Evolutionary conservation across 2,797 vertebrate genomes (phyloP), one percentile per base, ranked within the genome.

Genomic region (Myiothlypis coronata): DNA sequence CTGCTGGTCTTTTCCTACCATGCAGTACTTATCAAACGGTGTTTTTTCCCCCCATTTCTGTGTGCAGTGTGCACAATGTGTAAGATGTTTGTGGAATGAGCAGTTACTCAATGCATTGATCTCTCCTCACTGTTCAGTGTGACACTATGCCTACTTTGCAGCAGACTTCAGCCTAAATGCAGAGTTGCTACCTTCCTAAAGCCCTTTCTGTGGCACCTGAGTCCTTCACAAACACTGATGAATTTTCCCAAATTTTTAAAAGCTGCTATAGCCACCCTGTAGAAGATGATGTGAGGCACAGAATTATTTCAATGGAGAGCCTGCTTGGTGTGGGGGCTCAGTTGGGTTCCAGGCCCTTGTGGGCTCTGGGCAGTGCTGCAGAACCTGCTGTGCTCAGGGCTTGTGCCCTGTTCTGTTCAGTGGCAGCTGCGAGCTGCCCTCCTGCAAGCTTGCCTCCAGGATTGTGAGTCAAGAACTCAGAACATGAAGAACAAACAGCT

Each of bases 321-420:
- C 28, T 89, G 56, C 47, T 53, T 12, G 8, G 28, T 72, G 28
- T 44, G 15, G 12, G 28, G 28, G 11, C 50, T 93, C 77, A 55
- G 2, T 4, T 50, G 39, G 28, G 43, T 64, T 28, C 18, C 1
- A 4, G 44, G 30, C 32, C 37, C 64, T 12, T 35, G 20, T 0
- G 1, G 41, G 17, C 65, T 24, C 39, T 49, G 50, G 28, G 5
- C 30, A 30, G 43, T 34, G 3, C 44, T 28, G 32, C 10, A 12
- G 63, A n/a, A 44, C 50, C 37, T 86, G 50, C 61, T 4, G 3
- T 9, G 30, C 50, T 72, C n/a, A 37, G 39, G 28, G 35, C 3
- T 2, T 1, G 0, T 50, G 28, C 65, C 44, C 49, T 77, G 34
- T 61, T 52, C 56, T 0, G 0, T 50, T 68, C 43, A 17, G 12